Evolutionary conservation across 2,888 invertebrate species (phyloP).

Genomic region (Seira musarum): DNA sequence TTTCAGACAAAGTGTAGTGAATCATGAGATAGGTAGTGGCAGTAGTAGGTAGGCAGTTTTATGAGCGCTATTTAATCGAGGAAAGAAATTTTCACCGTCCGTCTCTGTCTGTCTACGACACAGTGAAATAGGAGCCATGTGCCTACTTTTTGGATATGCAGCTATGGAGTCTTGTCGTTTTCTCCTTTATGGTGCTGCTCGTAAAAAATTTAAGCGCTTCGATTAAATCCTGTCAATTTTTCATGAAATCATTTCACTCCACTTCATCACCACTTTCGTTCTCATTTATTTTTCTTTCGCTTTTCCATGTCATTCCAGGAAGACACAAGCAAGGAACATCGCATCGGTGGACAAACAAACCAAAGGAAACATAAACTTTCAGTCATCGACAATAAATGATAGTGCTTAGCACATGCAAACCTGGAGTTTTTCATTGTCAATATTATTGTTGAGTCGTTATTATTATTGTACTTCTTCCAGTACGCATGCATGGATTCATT

Average conservation of each 20-base stretch:
- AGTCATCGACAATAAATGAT: too few species aligned
- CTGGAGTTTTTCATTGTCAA: too few species aligned
- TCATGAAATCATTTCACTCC: conserved; percentile 58
- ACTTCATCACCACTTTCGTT: conserved; percentile 32
- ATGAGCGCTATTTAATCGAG: neutral
- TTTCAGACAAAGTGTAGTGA: neutral
- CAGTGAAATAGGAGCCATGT: neutral
- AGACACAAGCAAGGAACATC: too few species aligned
- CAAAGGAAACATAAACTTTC: too few species aligned
- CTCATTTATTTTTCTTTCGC: conserved; percentile 11
- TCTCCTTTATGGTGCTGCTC: too few species aligned
- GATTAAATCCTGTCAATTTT: conserved; percentile 62
- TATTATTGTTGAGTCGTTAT: too few species aligned
- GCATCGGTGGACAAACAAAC: too few species aligned
- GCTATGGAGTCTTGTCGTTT: too few species aligned
- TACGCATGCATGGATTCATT: too few species aligned
- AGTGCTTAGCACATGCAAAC: too few species aligned
- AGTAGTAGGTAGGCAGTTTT: neutral
- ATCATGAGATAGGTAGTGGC: neutral
- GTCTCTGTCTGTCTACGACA: neutral
- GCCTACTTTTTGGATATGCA: neutral
- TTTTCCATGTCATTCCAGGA: neutral
- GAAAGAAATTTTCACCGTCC: neutral
- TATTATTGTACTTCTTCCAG: too few species aligned
- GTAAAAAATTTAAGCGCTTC: conserved; percentile 57